Percentiles rank a stretch among this genome's conserved stretches.
Conservation (phyloP, 2,113 vertebrate species). For the Tetrax tetrax region DNA sequence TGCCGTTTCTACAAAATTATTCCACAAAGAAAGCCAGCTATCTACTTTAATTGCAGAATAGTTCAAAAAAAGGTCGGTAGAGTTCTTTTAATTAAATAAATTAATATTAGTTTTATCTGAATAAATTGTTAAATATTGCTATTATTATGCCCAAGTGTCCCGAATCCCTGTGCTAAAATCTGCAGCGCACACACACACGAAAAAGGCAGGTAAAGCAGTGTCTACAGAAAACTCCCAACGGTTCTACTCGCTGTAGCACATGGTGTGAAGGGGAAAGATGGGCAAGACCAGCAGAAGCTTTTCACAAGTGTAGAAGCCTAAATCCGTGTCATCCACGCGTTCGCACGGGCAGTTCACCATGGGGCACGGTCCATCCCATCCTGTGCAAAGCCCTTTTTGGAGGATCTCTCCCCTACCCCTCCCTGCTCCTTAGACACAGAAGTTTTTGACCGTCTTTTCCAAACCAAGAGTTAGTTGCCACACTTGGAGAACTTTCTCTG, state of each 20-base stretch:
- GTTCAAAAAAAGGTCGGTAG: slow-evolving; percentile 79
- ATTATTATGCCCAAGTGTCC: slow-evolving; percentile 74
- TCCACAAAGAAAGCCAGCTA: slow-evolving; percentile 69
- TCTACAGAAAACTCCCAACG: slow-evolving; percentile 25
- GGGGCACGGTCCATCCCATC: neutral
- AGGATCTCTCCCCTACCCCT: neutral
- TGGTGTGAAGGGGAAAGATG: neutral
- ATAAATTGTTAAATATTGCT: slow-evolving; percentile 94
- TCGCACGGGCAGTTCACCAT: neutral
- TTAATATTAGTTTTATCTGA: slow-evolving; percentile 95
- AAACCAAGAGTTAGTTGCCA: neutral
- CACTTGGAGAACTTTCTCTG: neutral
- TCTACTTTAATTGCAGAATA: slow-evolving; percentile 78
- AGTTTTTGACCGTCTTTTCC: neutral
- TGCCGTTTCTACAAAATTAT: slow-evolving; percentile 60
- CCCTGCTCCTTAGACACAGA: neutral
- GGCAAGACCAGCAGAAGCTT: slow-evolving; percentile 36
- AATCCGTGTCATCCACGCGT: neutral
- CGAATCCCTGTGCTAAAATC: slow-evolving; percentile 63
- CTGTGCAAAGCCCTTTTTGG: neutral
- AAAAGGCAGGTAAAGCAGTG: slow-evolving; percentile 46
- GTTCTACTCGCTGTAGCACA: slow-evolving; percentile 22
- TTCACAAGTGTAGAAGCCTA: neutral
- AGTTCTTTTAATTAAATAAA: slow-evolving; percentile 93
- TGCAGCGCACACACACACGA: slow-evolving; percentile 22